A percentile compares a stretch with the other conserved stretches of the same genome.
Conservation (phyloP, 2,113 vertebrate species). For the Formicarius rufipectus region DNA sequence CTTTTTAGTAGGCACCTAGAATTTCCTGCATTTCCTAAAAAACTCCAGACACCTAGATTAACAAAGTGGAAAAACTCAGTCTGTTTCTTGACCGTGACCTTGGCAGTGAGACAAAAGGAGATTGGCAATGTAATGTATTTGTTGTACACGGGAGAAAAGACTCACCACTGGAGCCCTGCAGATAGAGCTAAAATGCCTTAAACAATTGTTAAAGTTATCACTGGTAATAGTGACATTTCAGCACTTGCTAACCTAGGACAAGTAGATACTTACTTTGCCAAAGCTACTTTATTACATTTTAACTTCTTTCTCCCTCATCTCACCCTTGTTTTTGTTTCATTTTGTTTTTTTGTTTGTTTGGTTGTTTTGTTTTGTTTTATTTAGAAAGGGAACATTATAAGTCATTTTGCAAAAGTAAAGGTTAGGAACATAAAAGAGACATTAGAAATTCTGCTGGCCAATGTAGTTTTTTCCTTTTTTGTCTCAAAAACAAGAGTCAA, state of each 20-base stretch:
- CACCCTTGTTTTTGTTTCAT: background rate
- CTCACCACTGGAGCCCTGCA: background rate
- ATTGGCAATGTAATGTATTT: conserved; percentile 22
- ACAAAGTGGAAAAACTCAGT: conserved; percentile 49
- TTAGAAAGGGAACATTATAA: background rate
- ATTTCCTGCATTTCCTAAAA: conserved; percentile 52
- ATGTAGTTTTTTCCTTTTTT: background rate
- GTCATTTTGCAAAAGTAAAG: background rate
- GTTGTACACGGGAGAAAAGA: background rate
- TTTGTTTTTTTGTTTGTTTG: no score
- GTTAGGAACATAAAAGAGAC: background rate
- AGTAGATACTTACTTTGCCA: background rate
- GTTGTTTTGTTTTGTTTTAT: background rate
- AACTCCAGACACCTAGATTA: conserved; percentile 44
- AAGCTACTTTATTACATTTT: background rate
- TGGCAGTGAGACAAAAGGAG: conserved; percentile 56
- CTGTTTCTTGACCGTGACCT: conserved; percentile 49
- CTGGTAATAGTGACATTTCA: background rate
- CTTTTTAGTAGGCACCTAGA: conserved; percentile 10
- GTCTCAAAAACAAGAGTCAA: background rate
- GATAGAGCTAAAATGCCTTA: background rate
- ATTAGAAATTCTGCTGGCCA: background rate
- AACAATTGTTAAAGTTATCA: background rate
- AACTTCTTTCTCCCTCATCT: background rate
- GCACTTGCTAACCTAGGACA: background rate